These are phyloP conservation scores for Pelusios castaneus DNA, from an alignment of 2,113 vertebrate species.

Conservation along the genomic window DNA sequence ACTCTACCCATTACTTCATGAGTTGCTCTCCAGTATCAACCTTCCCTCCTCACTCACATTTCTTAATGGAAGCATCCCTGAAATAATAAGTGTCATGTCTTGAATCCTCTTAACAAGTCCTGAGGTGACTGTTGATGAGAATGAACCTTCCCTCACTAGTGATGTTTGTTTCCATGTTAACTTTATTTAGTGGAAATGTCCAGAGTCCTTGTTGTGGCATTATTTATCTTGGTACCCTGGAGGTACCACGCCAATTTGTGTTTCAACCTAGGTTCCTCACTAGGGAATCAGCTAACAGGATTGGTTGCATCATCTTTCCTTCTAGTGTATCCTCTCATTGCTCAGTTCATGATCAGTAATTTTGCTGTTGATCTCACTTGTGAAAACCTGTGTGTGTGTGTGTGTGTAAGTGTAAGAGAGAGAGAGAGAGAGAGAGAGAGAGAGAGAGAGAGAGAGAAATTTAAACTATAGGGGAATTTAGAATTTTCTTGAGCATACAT, in stretches of 20 bases:
- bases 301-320: neutral
- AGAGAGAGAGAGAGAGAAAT: too few relatives aligned
- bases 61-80: neutral
- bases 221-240: neutral
- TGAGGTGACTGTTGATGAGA: neutral
- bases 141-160: neutral
- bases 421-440: too few relatives aligned
- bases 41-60: neutral
- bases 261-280: constrained; percentile 28
- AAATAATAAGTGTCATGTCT: neutral
- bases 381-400: too few relatives aligned
- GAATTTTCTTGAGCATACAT: neutral
- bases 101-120: neutral
- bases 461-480: neutral
- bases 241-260: neutral
- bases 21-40: neutral
- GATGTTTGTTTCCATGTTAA: neutral
- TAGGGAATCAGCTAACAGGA: constrained; percentile 26
- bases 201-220: neutral
- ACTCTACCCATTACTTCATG: neutral
- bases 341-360: constrained; percentile 34
- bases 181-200: neutral
- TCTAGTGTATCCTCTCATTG: constrained; percentile 17
- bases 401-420: too few relatives aligned
- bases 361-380: constrained; percentile 38